Evolutionary conservation across 2,888 invertebrate genomes (phyloP).

Genomic region (Aspidapion aeneum): DNA sequence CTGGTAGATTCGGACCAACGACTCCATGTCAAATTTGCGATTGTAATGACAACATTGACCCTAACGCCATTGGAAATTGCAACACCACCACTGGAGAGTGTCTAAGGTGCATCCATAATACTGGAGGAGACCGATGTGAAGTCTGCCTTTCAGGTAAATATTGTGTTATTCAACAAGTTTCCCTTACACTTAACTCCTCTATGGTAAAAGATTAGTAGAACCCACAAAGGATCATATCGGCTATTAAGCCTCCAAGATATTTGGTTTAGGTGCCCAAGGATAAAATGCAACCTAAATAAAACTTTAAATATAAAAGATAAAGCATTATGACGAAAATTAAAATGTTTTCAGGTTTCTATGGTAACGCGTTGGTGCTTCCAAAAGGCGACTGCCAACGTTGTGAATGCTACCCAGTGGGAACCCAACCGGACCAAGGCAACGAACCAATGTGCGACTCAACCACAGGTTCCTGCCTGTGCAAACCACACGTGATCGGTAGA

Average conservation of each 20-base stretch:
- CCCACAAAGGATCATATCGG: not conserved
- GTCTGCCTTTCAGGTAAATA: conserved; percentile 77
- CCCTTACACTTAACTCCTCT: too few species aligned
- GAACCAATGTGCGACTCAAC: conserved; percentile 76
- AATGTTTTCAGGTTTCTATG: conserved; percentile 72
- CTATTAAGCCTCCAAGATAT: not conserved
- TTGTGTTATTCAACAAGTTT: too few species aligned
- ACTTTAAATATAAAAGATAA: too few species aligned
- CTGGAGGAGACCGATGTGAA: conserved; percentile 89
- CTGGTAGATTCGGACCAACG: conserved; percentile 60
- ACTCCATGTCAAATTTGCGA: conserved; percentile 82
- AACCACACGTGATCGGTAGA: conserved; percentile 73
- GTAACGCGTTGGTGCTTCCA: conserved; percentile 85
- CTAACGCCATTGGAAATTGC: conserved; percentile 96
- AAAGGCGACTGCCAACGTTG: conserved; percentile 91
- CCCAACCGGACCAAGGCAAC: conserved; percentile 67
- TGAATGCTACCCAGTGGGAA: conserved; percentile 84
- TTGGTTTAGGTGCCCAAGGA: too few species aligned
- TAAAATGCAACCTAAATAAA: too few species aligned
- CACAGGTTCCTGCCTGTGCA: conserved; percentile 78
- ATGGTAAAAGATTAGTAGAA: not conserved
- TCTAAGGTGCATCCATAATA: conserved; percentile 94
- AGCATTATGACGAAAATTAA: too few species aligned
- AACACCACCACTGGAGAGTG: conserved; percentile 95
- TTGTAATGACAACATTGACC: conserved; percentile 91